These are phyloP conservation scores for Lynx canadensis DNA, from an alignment of 2,113 vertebrate species.

Conservation along the genomic window DNA sequence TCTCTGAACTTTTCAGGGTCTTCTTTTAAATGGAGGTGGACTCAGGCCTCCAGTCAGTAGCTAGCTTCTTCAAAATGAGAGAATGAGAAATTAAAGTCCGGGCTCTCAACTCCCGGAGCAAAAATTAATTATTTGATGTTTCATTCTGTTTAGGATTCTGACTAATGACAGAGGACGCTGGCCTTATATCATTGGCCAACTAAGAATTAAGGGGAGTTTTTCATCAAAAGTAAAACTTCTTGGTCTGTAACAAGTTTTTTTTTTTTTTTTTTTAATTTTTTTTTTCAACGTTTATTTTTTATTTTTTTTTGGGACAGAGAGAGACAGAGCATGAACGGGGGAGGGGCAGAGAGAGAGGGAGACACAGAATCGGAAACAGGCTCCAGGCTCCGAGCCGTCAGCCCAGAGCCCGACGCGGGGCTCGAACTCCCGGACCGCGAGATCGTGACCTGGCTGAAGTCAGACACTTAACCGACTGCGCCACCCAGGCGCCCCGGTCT, in stretches of 20 bases:
- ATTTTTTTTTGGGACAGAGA: too few relatives aligned
- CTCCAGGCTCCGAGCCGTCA: too few relatives aligned
- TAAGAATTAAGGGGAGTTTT: background rate
- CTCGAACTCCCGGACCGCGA: too few relatives aligned
- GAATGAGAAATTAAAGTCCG: slow-evolving; percentile 29
- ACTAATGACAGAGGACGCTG: background rate
- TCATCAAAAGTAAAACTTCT: slow-evolving; percentile 6
- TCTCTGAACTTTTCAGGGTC: background rate
- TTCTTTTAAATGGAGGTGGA: background rate
- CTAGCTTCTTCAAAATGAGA: background rate
- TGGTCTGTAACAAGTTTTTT: background rate
- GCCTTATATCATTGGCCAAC: background rate
- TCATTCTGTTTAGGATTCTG: background rate
- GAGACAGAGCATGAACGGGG: too few relatives aligned
- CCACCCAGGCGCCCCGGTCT: too few relatives aligned
- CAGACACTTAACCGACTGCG: too few relatives aligned
- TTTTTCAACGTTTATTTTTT: too few relatives aligned
- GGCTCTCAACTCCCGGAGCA: background rate
- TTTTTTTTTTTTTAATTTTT: too few relatives aligned
- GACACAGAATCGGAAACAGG: too few relatives aligned
- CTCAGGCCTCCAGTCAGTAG: background rate
- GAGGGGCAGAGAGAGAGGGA: too few relatives aligned
- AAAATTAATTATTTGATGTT: background rate
- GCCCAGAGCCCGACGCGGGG: too few relatives aligned
- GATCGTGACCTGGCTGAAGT: too few relatives aligned